Evolutionary conservation across 2,113 vertebrate genomes (phyloP), one percentile per base, ranked within the genome.

Genomic region (Lophius piscatorius): DNA sequence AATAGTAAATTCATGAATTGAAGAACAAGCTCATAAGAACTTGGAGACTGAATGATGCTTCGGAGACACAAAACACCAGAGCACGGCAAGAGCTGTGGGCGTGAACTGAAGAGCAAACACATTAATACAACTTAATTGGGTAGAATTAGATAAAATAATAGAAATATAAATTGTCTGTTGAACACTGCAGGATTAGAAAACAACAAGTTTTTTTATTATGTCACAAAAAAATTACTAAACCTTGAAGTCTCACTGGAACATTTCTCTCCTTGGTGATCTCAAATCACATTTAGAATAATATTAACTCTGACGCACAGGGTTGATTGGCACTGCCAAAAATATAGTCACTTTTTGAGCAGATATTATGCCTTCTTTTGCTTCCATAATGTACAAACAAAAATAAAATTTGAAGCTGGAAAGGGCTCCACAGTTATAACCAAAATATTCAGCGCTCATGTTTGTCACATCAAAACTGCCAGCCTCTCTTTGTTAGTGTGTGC

Each of bases 221-320:
- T 35, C 18, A 70, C 22, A 48, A 73, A 65, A 9, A 62, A 55
- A 5, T 62, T 5, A 34, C 16, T 22, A 28, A 36, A 26, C 38
- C 9, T 7, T 11, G 41, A 28, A 1, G 34, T 64, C 12, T n/a
- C 35, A 23, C n/a, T 18, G 17, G 29, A 55, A 46, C 22, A 45
- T 66, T 72, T 72, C 56, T 76, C 29, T 74, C 54, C 58, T 65
- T 67, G 67, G 56, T 60, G 28, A 58, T 62, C 29, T 48, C 24
- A 56, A 26, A 13, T 55, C 16, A 60, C 33, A 1, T 73, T 67
- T 42, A 38, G 26, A 13, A 9, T 34, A 21, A 46, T 45, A 63
- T 45, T 35, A 63, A 51, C 51, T 48, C 13, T 62, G 20, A 74
- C 8, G 0, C 63, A 55, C 9, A 12, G 29, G 23, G 20, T 39